These are phyloP conservation scores for Scatophagus argus DNA, from an alignment of 2,113 vertebrate genomes.

Conservation along the genomic window DNA sequence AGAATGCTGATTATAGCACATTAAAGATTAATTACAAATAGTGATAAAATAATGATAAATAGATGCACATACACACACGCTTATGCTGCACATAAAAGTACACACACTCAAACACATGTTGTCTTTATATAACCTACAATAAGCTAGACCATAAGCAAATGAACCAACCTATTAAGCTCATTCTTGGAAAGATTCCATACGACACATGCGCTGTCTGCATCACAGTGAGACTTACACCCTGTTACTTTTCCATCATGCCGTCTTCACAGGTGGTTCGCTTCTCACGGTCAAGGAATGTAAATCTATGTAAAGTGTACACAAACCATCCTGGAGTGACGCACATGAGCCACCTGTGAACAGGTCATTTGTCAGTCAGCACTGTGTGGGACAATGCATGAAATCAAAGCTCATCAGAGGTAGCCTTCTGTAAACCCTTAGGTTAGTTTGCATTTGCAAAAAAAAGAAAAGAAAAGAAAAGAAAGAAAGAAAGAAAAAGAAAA, in stretches of 20 bases:
- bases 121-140: no score
- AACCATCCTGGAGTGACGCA: constrained; percentile 38
- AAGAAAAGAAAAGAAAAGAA: no score
- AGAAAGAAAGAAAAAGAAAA: no score
- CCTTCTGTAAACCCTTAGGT: background rate
- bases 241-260: background rate
- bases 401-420: background rate
- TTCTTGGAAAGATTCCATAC: background rate
- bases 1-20: background rate
- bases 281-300: constrained; percentile 73
- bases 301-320: constrained; percentile 73
- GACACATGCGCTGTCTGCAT: background rate
- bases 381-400: constrained; percentile 6
- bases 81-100: background rate
- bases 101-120: background rate
- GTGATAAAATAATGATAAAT: background rate
- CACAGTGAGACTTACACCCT: background rate
- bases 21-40: background rate
- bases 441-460: constrained; percentile 3
- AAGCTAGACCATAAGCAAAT: background rate
- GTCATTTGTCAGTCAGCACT: background rate
- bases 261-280: background rate
- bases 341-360: constrained; percentile 39
- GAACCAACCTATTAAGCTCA: background rate
- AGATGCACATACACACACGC: background rate